Evolutionary conservation across 1,140 invertebrate species (phyloP).

Genomic region (Aphaenogaster rudis): DNA sequence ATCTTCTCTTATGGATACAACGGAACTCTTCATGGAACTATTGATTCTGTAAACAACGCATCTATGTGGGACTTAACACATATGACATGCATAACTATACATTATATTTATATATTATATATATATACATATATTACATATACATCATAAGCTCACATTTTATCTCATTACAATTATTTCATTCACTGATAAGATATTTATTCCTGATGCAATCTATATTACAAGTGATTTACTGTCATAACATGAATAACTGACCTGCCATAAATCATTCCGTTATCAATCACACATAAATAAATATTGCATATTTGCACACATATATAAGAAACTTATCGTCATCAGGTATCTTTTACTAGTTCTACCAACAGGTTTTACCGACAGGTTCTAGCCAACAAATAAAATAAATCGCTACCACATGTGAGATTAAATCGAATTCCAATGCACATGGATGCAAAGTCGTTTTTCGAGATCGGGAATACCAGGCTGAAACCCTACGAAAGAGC

Average conservation of each 20-base stretch:
- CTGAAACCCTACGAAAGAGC: neutral
- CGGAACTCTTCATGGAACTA: constrained; percentile 38
- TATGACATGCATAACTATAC: neutral
- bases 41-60: constrained; percentile 62
- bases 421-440: neutral
- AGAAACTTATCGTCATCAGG: neutral
- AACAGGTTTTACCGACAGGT: neutral
- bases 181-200: constrained; percentile 30
- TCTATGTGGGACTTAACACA: neutral
- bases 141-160: neutral
- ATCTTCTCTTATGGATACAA: constrained; percentile 54
- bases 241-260: neutral
- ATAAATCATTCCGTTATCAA: constrained; percentile 1
- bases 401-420: neutral
- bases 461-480: neutral
- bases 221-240: neutral
- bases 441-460: neutral
- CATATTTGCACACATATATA: no score
- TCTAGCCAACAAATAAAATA: neutral
- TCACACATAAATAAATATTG: neutral
- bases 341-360: neutral
- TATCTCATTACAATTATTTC: neutral
- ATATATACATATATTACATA: neutral
- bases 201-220: neutral
- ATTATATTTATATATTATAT: neutral